Evolutionary conservation across 2,888 invertebrate species (phyloP).

Genomic region (Heliconius erato): DNA sequence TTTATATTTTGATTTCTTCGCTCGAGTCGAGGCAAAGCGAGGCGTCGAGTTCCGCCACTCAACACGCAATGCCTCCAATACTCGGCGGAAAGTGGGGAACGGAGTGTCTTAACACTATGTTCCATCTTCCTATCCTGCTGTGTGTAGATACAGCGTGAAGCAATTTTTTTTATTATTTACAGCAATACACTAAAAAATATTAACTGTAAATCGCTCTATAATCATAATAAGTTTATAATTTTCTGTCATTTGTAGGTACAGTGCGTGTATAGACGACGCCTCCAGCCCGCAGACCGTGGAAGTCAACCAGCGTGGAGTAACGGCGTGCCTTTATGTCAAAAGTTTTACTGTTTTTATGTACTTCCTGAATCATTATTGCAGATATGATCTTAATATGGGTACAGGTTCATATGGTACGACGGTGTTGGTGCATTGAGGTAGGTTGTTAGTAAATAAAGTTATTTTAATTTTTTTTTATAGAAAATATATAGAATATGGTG

Average conservation of each 20-base stretch:
- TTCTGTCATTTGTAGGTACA: background rate
- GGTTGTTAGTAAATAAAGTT: background rate
- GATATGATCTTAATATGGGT: constrained; percentile 15
- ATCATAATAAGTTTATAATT: background rate
- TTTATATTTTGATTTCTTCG: too few species aligned
- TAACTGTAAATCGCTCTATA: background rate
- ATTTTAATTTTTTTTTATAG: background rate
- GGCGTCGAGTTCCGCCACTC: too few species aligned
- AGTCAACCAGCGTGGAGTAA: constrained; percentile 40
- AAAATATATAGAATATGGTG: background rate
- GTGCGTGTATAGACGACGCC: background rate
- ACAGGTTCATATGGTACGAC: background rate
- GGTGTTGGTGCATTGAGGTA: background rate
- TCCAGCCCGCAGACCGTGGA: constrained; percentile 18
- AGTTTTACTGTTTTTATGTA: constrained; percentile 24
- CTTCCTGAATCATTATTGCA: constrained; percentile 21
- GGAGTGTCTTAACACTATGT: too few species aligned
- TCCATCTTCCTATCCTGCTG: too few species aligned
- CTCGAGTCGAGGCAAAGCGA: too few species aligned
- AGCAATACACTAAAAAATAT: background rate
- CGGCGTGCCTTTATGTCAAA: constrained; percentile 32
- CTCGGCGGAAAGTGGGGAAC: too few species aligned
- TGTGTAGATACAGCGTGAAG: too few species aligned
- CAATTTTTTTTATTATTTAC: background rate
- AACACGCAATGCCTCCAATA: too few species aligned